Evolutionary conservation across 1,140 invertebrate species (phyloP), one percentile per base, ranked within the genome.

Genomic region (Thalassaphorura encarpata): DNA sequence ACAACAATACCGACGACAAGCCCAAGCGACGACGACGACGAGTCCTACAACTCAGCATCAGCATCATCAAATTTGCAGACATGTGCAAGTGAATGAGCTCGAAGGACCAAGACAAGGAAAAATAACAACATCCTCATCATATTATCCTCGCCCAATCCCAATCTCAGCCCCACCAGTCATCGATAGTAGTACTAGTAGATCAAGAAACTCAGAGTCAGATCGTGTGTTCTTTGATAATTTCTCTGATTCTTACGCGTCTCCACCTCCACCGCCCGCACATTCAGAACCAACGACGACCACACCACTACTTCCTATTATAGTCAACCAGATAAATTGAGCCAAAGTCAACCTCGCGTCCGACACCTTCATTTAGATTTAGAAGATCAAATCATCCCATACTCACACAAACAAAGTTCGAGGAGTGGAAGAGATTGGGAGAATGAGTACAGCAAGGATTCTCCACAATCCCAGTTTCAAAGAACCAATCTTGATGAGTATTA

Each of bases 81-180:
- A n/a, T n/a, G n/a, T n/a, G n/a, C n/a, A n/a, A n/a, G n/a, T n/a
- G n/a, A n/a, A n/a, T n/a, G n/a, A n/a, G n/a, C n/a, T n/a, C n/a
- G n/a, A n/a, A n/a, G n/a, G n/a, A n/a, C n/a, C n/a, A n/a, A n/a
- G n/a, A n/a, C n/a, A 54, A 47, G 33, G 31, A 49, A 26, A 3
- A 49, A 2, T 19, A 56, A 18, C 54, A 56, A 18, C 19, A n/a
- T 4, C 23, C 28, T 16, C 26, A 40, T 15, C 52, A 53, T 21
- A 41, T 53, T 19, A 45, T 28, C 42, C 16, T 28, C 19, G 26
- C 52, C 8, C 21, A 21, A 31, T 39, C 46, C 23, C 36, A 52
- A n/a, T 43, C 45, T 21, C 41, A 43, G 41, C 52, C 43, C 24
- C 31, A 11, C 41, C 8, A 43, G 41, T 18, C 41, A 6, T 6